Conservation (phyloP, 2,888 invertebrate species). For the Camponotus fellah region DNA sequence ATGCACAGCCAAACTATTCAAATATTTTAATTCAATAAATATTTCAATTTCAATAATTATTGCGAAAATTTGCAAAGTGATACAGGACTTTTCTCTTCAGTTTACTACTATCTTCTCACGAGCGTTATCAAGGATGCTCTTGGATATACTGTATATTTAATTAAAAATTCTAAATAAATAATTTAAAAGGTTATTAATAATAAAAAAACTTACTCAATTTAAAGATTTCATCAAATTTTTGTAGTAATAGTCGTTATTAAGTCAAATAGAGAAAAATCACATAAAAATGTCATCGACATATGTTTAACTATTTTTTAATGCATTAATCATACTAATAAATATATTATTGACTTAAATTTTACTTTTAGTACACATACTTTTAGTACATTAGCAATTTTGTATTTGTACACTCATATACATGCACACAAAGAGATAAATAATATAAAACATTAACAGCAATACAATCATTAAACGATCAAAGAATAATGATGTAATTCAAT, state of each 20-base stretch:
- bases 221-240: neutral
- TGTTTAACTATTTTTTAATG: constrained; percentile 19
- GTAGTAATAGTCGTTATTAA: neutral
- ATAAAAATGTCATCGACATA: neutral
- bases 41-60: too few relatives aligned
- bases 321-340: neutral
- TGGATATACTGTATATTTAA: neutral
- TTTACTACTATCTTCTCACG: too few relatives aligned
- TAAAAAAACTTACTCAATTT: neutral
- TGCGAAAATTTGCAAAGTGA: too few relatives aligned
- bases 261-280: neutral
- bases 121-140: too few relatives aligned
- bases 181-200: neutral
- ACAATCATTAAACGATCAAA: constrained; percentile 23
- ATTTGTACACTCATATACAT: constrained; percentile 20
- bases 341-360: constrained; percentile 47
- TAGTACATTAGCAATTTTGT: constrained; percentile 13
- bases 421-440: constrained; percentile 8
- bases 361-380: constrained; percentile 5
- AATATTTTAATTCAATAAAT: too few relatives aligned
- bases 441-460: constrained; percentile 13
- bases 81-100: too few relatives aligned
- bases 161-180: neutral
- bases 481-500: constrained; percentile 35
- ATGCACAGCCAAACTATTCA: too few relatives aligned